These are phyloP conservation scores for Platygyra sinensis DNA, from an alignment of 64 coral and sea anemone genomes.

Conservation along the genomic window DNA sequence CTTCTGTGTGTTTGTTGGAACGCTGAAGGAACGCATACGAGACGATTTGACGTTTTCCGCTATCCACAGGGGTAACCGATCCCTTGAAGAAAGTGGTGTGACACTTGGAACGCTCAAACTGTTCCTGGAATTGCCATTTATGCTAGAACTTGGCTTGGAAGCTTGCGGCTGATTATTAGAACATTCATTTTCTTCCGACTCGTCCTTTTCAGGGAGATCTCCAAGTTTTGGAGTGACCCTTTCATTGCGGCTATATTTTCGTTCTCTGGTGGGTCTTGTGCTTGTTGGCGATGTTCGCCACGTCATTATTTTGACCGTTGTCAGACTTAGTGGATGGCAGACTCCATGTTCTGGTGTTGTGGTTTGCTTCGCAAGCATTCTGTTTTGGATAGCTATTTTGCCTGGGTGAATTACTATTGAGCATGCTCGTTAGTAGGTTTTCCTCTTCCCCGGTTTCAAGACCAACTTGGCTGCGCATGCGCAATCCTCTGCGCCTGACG, in stretches of 20 bases:
- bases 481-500: constrained; percentile 49
- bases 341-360: neutral
- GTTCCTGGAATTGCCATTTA: neutral
- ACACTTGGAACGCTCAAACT: constrained; percentile 39
- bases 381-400: constrained; percentile 18
- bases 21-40: constrained; percentile 68
- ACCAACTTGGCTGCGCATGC: constrained; percentile 33
- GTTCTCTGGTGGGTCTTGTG: constrained; percentile 39
- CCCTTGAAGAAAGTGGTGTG: neutral
- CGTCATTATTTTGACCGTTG: neutral
- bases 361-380: neutral
- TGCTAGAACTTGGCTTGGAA: neutral
- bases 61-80: constrained; percentile 26
- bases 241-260: constrained; percentile 72
- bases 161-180: neutral
- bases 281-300: constrained; percentile 35
- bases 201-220: constrained; percentile 76
- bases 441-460: constrained; percentile 17
- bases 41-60: neutral
- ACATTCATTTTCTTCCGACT: constrained; percentile 45
- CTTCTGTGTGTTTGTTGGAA: constrained; percentile 49
- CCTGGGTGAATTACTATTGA: neutral
- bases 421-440: neutral
- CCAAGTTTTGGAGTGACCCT: constrained; percentile 48
- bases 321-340: constrained; percentile 10